Conservation (phyloP, 2,888 invertebrate genomes). For the Lutraria lutraria region DNA sequence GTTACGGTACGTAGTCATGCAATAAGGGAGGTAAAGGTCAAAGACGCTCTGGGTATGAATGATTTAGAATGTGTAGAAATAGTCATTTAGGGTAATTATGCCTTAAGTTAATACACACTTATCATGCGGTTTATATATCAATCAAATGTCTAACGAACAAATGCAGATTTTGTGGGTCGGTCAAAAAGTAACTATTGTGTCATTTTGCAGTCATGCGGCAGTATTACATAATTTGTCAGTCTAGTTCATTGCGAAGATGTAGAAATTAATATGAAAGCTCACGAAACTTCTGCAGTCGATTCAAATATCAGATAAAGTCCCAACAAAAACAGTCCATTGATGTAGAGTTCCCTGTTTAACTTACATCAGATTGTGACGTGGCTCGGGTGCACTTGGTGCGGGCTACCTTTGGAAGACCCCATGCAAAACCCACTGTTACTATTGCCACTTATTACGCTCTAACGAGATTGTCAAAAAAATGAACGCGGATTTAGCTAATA, state of each 20-base stretch:
- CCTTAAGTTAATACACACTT: slow-evolving; percentile 61
- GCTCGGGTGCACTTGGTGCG: slow-evolving; percentile 1
- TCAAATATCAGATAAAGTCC: slow-evolving; percentile 13
- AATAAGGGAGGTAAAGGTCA: slow-evolving; percentile 51
- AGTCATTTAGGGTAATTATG: slow-evolving; percentile 61
- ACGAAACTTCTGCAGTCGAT: not conserved
- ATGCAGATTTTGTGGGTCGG: slow-evolving; percentile 39
- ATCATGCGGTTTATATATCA: slow-evolving; percentile 68
- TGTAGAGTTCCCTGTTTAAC: not conserved
- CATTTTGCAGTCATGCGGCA: slow-evolving; percentile 11
- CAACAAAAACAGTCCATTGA: not conserved
- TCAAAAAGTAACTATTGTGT: slow-evolving; percentile 30
- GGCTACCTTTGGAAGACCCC: slow-evolving; percentile 42
- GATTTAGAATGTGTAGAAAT: slow-evolving; percentile 71
- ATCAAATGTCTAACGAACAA: slow-evolving; percentile 51
- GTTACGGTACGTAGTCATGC: slow-evolving; percentile 56
- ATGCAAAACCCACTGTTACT: slow-evolving; percentile 28
- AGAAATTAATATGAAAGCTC: slow-evolving; percentile 26
- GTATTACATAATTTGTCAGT: slow-evolving; percentile 8
- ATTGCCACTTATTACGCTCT: slow-evolving; percentile 57
- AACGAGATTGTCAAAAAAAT: slow-evolving; percentile 60
- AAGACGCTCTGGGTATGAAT: slow-evolving; percentile 53
- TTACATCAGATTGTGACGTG: not conserved
- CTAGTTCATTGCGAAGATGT: not conserved
- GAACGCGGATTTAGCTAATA: slow-evolving; percentile 42